Percentiles rank a stretch among this genome's conserved stretches.
These are phyloP conservation scores for Irena cyanogastra DNA, from an alignment of 2,113 vertebrate genomes.

Conservation along the genomic window DNA sequence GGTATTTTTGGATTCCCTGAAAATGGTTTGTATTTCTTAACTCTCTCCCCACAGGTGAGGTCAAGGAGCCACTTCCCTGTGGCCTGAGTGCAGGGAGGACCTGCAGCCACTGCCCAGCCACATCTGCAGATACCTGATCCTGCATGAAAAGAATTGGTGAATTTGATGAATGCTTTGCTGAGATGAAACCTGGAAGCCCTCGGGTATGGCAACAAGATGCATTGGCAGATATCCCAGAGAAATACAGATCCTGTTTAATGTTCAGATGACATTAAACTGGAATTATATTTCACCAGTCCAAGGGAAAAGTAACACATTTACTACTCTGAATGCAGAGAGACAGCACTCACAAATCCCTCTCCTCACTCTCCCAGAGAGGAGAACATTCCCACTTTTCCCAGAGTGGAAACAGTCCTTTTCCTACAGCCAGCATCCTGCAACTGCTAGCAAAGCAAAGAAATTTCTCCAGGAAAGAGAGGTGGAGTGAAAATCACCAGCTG, in stretches of 20 bases:
- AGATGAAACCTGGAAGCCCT: conserved; percentile 65
- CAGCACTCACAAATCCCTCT: not conserved
- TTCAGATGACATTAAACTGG: not conserved
- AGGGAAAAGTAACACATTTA: not conserved
- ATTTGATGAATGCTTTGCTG: conserved; percentile 77
- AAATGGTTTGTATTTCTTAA: not conserved
- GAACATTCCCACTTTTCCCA: no score
- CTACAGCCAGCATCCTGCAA: not conserved
- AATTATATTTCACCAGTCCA: not conserved
- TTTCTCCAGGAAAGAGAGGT: not conserved
- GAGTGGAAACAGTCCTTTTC: not conserved
- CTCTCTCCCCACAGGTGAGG: conserved; percentile 2
- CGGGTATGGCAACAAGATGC: conserved; percentile 55
- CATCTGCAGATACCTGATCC: conserved; percentile 76
- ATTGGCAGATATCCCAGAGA: conserved; percentile 8
- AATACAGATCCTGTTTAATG: not conserved
- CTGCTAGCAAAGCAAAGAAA: not conserved
- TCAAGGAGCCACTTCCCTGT: conserved; percentile 34
- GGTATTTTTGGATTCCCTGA: not conserved
- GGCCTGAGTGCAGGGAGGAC: conserved; percentile 24
- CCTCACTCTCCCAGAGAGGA: not conserved
- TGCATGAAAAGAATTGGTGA: conserved; percentile 76
- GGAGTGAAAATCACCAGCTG: not conserved
- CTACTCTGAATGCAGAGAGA: not conserved
- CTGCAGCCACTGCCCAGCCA: conserved; percentile 13